A percentile compares a stretch with the other conserved stretches of the same genome.
These are phyloP conservation scores for Parnassius orleans DNA, from an alignment of 2,888 invertebrate species.

Conservation along the genomic window DNA sequence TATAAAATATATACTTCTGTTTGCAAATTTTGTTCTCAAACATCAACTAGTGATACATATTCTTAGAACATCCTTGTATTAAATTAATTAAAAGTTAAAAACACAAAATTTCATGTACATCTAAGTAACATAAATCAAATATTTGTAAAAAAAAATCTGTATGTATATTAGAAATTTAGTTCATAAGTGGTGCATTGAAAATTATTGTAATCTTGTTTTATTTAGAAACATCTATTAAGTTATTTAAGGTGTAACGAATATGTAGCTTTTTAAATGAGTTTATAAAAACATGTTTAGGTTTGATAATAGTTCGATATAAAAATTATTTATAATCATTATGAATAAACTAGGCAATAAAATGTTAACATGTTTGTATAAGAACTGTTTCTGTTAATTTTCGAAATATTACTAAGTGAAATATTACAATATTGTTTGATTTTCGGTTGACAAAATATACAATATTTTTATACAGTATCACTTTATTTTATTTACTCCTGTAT, in stretches of 20 bases:
- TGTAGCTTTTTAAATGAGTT: slow-evolving; percentile 33
- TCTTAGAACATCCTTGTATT: too few relatives aligned
- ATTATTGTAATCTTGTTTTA: slow-evolving; percentile 49
- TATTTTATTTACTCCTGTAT: slow-evolving; percentile 1
- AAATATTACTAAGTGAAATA: slow-evolving; percentile 66
- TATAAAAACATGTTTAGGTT: slow-evolving; percentile 34
- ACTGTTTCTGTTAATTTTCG: slow-evolving; percentile 67
- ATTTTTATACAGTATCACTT: slow-evolving; percentile 52
- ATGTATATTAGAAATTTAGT: slow-evolving; percentile 71
- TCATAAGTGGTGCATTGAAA: slow-evolving; percentile 67
- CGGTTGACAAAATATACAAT: slow-evolving; percentile 79
- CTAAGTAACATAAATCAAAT: slow-evolving; percentile 4
- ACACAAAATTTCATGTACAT: not conserved
- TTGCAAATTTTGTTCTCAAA: too few relatives aligned
- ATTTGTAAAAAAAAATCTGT: slow-evolving; percentile 41
- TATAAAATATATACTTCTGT: too few relatives aligned
- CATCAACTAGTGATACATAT: too few relatives aligned
- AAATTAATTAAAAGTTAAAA: not conserved
- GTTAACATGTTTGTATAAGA: slow-evolving; percentile 54
- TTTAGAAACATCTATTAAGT: slow-evolving; percentile 47
- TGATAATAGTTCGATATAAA: slow-evolving; percentile 35
- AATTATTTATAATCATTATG: slow-evolving; percentile 48
- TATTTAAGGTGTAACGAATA: slow-evolving; percentile 41
- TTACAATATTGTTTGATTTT: slow-evolving; percentile 76
- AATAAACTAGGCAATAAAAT: slow-evolving; percentile 57